Percentiles rank a stretch among this genome's conserved stretches.
phyloP scores from a whole-genome alignment of 2,888 invertebrate species.

The Metalampra italica region DNA sequence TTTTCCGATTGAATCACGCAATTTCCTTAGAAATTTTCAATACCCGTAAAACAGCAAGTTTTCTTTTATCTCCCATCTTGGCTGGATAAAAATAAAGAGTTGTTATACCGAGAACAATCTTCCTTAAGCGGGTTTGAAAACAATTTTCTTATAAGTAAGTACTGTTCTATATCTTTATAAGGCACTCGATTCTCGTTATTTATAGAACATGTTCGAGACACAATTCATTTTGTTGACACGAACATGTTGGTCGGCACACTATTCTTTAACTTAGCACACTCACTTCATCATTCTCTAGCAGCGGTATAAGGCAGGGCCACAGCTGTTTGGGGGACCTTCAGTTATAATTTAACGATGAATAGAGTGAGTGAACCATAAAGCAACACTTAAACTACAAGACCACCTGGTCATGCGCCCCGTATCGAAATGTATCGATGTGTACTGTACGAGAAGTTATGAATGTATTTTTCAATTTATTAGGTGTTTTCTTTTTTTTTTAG shows the following conservation, averaged over 20 bases:
- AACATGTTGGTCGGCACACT: constrained; percentile 1
- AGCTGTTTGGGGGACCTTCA: background rate
- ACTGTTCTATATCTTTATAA: background rate
- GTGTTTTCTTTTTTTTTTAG: too few relatives aligned
- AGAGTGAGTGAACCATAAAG: too few relatives aligned
- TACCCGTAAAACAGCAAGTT: too few relatives aligned
- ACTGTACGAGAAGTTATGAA: too few relatives aligned
- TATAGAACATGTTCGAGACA: background rate
- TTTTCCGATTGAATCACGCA: too few relatives aligned
- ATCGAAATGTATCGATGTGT: too few relatives aligned
- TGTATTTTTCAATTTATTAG: too few relatives aligned
- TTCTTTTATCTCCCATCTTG: too few relatives aligned
- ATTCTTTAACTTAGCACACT: background rate
- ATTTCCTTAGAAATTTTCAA: too few relatives aligned
- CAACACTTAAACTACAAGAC: too few relatives aligned
- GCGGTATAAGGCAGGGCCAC: background rate
- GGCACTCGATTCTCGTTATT: background rate
- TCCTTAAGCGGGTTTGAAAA: background rate
- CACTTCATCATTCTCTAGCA: background rate
- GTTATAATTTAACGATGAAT: too few relatives aligned
- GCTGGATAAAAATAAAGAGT: background rate
- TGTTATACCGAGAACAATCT: background rate
- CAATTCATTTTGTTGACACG: constrained; percentile 1
- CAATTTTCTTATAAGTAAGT: background rate
- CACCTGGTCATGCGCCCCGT: too few relatives aligned